A percentile compares a stretch with the other conserved stretches of the same genome.
These are phyloP conservation scores for Saccopteryx bilineata DNA, from an alignment of 2,113 vertebrate species.

Conservation along the genomic window DNA sequence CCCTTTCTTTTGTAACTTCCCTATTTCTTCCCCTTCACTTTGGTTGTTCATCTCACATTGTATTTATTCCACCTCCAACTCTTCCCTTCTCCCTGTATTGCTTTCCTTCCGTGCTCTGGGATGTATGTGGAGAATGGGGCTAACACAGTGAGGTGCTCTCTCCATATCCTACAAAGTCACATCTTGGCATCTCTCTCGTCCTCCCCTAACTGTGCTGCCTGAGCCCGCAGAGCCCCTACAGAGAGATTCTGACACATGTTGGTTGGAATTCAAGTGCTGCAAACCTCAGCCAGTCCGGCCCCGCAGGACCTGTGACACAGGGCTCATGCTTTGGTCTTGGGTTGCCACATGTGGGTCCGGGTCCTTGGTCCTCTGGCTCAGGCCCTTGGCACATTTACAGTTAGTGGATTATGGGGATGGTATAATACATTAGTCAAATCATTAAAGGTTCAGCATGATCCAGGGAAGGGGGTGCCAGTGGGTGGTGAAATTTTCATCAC, in stretches of 20 bases:
- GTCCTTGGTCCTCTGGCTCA: not conserved
- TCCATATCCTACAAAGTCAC: not conserved
- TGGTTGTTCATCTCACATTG: not conserved
- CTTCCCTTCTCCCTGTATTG: not conserved
- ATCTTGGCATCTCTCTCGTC: not conserved
- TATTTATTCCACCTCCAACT: not conserved
- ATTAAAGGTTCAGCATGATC: not conserved
- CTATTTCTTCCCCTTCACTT: not conserved
- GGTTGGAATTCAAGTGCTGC: not conserved
- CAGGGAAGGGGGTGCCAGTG: not conserved
- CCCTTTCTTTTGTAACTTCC: not conserved
- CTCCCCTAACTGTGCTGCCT: not conserved
- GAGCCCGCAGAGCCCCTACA: not conserved
- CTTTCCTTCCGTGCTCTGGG: not conserved
- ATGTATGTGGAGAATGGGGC: not conserved
- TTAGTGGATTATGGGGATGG: not conserved
- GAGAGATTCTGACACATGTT: not conserved
- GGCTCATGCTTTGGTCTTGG: not conserved
- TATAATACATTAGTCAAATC: slow-evolving; percentile 8
- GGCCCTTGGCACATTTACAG: not conserved
- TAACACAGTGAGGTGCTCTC: not conserved
- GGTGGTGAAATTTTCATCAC: not conserved
- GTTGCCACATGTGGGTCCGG: not conserved
- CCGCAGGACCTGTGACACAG: not conserved
- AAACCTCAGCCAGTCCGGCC: not conserved